Evolutionary conservation across 2,113 vertebrate species (phyloP), one percentile per base, ranked within the genome.

Genomic region (Nipponia nippon): DNA sequence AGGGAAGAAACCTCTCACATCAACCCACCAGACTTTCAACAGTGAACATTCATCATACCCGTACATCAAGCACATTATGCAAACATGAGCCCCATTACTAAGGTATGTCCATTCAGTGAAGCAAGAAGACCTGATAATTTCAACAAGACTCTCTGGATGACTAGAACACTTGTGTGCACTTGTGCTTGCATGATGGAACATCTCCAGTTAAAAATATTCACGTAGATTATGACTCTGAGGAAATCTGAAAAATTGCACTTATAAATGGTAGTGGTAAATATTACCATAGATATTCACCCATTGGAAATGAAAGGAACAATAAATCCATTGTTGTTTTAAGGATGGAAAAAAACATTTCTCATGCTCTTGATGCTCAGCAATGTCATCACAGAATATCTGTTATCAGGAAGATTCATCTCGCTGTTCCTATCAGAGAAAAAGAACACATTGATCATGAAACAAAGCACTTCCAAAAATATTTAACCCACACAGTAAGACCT

Each of bases 391-490:
- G 84, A 91, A 42, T 72, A 79, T 46, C 59, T 62, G 55, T 76
- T 49, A 95, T 62, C 38, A 52, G 62, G 26, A 95, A 93, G 47
- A 91, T 42, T 89, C 67, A 81, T 49, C 70, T 94, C 5, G 0
- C 53, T 89, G 49, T 88, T 79, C 58, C 53, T 80, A 65, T 66
- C 66, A 87, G 52, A 84, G 59, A 62, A 87, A 89, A 91, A 83
- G 70, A 80, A 83, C 16, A 21, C 73, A 75, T 13, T 87, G 78
- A 91, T 19, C 81, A 95, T 91, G 81, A 92, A 94, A 87, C 62
- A 77, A 95, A 95, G 73, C 38, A 80, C 53, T 84, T 95, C 46
- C 44, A 72, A 91, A 95, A 95, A 94, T 85, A 90, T 70, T 94
- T 97, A 90, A 80, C 83, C 53, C 55, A 77, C 87, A 91, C 84